A percentile compares a stretch with the other conserved stretches of the same genome.
Evolutionary conservation across 2,113 vertebrate genomes (phyloP).

Genomic region (Pseudopodoces humilis): DNA sequence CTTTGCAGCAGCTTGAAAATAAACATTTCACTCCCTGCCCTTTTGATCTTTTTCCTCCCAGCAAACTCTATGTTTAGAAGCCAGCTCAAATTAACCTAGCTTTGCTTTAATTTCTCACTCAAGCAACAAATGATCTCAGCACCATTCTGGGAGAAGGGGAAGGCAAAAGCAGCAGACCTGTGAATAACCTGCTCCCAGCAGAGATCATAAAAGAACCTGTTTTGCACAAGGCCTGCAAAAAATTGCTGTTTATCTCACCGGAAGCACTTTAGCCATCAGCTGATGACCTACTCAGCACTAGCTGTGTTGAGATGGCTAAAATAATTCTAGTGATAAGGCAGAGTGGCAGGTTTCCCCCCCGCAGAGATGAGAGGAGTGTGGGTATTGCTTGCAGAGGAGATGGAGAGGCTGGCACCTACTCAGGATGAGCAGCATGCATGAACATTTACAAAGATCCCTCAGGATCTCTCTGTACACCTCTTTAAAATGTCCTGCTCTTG

Average conservation of each 20-base stretch:
- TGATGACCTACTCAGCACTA: background rate
- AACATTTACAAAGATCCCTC: background rate
- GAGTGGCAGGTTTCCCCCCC: background rate
- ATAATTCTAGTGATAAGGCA: background rate
- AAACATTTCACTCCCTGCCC: constrained; percentile 27
- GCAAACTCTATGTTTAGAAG: background rate
- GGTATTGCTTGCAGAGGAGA: background rate
- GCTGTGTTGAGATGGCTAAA: background rate
- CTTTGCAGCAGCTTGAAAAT: constrained; percentile 24
- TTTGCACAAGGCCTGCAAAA: background rate
- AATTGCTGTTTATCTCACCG: background rate
- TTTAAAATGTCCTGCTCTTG: constrained; percentile 39
- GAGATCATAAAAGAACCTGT: background rate
- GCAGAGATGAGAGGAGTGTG: background rate
- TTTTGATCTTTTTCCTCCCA: background rate
- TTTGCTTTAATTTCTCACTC: constrained; percentile 19
- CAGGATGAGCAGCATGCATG: background rate
- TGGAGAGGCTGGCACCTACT: background rate
- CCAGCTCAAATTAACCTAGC: constrained; percentile 33
- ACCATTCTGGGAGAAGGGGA: background rate
- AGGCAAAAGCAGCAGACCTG: background rate
- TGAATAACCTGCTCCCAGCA: background rate
- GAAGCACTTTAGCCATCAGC: background rate
- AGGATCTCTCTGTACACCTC: background rate
- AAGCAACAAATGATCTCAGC: constrained; percentile 26